Evolutionary conservation across 2,888 invertebrate species (phyloP), one percentile per base, ranked within the genome.

Genomic region (Zhuqinia jingwanae): DNA sequence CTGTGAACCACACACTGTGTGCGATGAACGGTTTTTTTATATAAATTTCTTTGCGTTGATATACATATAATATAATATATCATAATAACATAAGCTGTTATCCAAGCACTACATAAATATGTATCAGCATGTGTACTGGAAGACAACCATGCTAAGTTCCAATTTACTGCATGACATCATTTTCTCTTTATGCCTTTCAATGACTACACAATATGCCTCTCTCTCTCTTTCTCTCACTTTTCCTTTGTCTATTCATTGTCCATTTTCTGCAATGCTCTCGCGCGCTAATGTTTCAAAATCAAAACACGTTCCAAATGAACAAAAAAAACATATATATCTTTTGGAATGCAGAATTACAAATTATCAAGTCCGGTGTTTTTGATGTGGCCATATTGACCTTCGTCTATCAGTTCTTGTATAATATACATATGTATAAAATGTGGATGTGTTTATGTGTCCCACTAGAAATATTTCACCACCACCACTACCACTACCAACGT

Each of bases 111-210:
- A 60, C 2, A 30, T 25, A 13, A 13, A 60, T 5, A 11, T 60
- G 17, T 17, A 53, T 53, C 17, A 27, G n/a, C 6, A 30, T 27
- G 13, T 17, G 17, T 6, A 30, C 15, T 58, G 25, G 22, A 65
- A 6, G 17, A 77, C 58, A 30, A 58, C 56, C 56, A 22, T 58
- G 42, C 65, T 65, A 45, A 56, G 30, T 63, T 81, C 65, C 80
- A 81, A 70, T 81, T 81, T 81, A 81, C 79, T 70, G 70, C 80
- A 58, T 70, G 70, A 70, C 36, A 53, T 81, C 80, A 53, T 70
- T 36, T 70, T 42, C 58, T 73, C 42, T 68, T 45, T 68, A 6
- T 58, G 25, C 22, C 25, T 58, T 36, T 36, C 20, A 17, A 58
- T 73, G 73, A 73, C n/a, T n/a, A n/a, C n/a, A n/a, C n/a, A n/a